phyloP scores from a whole-genome alignment of 2,113 vertebrate genomes.

The Pithys albifrons region DNA sequence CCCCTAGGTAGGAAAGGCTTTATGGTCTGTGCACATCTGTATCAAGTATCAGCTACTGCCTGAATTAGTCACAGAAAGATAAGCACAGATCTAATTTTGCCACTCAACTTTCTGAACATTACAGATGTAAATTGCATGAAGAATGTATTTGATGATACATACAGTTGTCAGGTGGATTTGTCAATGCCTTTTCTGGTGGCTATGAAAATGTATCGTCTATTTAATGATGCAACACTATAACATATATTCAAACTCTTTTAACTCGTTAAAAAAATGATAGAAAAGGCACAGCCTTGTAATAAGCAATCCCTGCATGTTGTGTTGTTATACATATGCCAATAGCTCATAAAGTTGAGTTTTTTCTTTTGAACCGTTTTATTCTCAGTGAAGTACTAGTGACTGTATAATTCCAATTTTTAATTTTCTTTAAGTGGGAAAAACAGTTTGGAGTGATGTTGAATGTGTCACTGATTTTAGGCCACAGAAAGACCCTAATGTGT shows the following conservation, averaged over 20 bases:
- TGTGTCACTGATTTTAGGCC: neutral
- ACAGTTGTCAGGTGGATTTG: neutral
- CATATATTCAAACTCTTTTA: neutral
- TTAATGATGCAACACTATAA: neutral
- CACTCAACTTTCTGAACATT: neutral
- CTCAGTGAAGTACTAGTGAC: neutral
- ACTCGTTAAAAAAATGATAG: neutral
- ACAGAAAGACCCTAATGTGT: neutral
- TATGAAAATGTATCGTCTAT: neutral
- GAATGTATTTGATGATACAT: neutral
- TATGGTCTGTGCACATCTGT: neutral
- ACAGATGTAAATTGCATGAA: neutral
- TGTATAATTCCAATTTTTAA: neutral
- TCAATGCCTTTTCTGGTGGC: neutral
- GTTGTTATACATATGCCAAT: neutral
- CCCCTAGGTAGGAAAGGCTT: neutral
- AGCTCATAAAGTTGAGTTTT: neutral
- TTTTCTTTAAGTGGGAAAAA: neutral
- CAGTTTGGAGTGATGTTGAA: neutral
- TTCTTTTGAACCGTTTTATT: neutral
- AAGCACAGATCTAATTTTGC: constrained; percentile 3
- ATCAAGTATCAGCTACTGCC: neutral
- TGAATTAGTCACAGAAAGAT: constrained; percentile 10
- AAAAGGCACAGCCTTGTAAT: neutral
- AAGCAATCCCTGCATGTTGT: neutral